phyloP scores from a whole-genome alignment of 2,888 invertebrate species.

The Chymomyza amoena region DNA sequence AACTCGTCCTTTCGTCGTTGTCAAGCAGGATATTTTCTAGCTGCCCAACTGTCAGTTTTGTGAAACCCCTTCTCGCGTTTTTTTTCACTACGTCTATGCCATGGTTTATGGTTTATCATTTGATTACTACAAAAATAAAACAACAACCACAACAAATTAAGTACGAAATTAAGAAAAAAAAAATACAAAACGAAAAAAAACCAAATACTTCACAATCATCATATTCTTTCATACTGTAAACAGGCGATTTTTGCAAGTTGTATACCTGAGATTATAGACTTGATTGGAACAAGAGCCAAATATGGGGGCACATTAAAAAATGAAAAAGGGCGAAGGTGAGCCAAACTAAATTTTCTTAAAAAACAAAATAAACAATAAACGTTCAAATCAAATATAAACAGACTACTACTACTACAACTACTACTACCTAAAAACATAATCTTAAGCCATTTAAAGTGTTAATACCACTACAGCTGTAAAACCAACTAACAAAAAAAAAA shows the following conservation, averaged over 20 bases:
- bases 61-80: not conserved
- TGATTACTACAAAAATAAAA: not conserved
- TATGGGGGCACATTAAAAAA: slow-evolving; percentile 99
- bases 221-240: slow-evolving; percentile 77
- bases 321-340: slow-evolving; percentile 99
- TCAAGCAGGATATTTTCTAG: not conserved
- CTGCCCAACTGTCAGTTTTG: not conserved
- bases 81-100: slow-evolving; percentile 12
- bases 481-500: slow-evolving; percentile 49
- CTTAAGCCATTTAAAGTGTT: slow-evolving; percentile 57
- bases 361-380: slow-evolving; percentile 52
- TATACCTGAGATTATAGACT: slow-evolving; percentile 99
- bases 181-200: slow-evolving; percentile 47
- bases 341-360: slow-evolving; percentile 71
- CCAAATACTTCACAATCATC: slow-evolving; percentile 75
- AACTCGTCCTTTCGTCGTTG: not conserved
- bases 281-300: slow-evolving; percentile 99
- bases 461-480: slow-evolving; percentile 37
- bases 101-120: slow-evolving; percentile 8
- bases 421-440: slow-evolving; percentile 35
- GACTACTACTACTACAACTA: slow-evolving; percentile 56
- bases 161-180: not conserved
- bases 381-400: slow-evolving; percentile 37
- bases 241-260: slow-evolving; percentile 99
- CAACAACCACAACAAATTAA: slow-evolving; percentile 2